Base-by-base conservation (phyloP, 1,140 invertebrate genomes). In the Drosophila trapezifrons region DNA sequence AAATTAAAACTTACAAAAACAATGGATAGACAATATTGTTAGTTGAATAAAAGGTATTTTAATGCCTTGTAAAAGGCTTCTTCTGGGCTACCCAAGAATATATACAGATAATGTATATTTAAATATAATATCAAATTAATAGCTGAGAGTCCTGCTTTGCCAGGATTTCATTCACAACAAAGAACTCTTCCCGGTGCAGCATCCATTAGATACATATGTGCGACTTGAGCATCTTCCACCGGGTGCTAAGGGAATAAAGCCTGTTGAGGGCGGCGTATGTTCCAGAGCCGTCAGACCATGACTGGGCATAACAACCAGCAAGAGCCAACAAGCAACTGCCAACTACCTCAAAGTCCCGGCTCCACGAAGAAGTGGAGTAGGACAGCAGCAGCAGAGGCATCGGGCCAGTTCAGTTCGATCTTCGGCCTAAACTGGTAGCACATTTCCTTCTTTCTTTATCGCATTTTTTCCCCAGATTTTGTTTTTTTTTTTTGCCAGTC, bases 391-490 rank as follows among this genome's bases (percentile, higher is more conserved):
- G 56, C 65, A 57, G 32, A 58, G 69, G 49, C 74, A 59, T 22
- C 58, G 55, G 27, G 64, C 58, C 58, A 76, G 43, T 65, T 67
- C 43, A 29, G 60, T 69, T 49, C 69, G 45, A 52, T 67, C 73
- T 76, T 35, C 59, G 55, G 52, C 69, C 74, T 75, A 78, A 87
- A 86, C 82, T 85, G 78, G 82, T 85, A 85, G 83, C 82, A 85
- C 78, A 86, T 86, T 86, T 75, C 51, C 42, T 42, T 64, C 40
- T 40, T 63, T 35, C 59, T 29, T 55, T 49, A 38, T 64, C 20
- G 29, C 25, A 32, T 65, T 56, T 60, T 60, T 51, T 25, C 27
- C 10, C 6, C 43, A 54, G 29, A 52, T 52, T 27, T 35, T 22
- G n/a, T n/a, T 46, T 49, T n/a, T 29, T 38, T 73, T 73, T 64